phyloP scores from a whole-genome alignment of 2,888 invertebrate genomes.

The Dilophus febrilis region DNA sequence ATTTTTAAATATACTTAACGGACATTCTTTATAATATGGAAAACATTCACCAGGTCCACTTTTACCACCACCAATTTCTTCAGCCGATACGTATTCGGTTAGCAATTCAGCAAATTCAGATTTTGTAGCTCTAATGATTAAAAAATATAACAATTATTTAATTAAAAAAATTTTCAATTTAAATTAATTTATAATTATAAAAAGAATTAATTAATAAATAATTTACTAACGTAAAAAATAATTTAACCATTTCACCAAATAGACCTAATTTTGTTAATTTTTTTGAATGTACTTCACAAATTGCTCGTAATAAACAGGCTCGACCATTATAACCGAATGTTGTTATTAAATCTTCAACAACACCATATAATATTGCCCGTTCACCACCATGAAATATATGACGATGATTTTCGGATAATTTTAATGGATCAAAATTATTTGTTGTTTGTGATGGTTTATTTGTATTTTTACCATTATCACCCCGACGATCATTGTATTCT shows the following conservation, averaged over 20 bases:
- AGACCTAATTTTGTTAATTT: conserved; percentile 62
- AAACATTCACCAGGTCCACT: conserved; percentile 58
- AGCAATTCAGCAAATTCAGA: conserved; percentile 60
- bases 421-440: conserved; percentile 1
- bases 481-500: conserved; percentile 23
- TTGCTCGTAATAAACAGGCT: conserved; percentile 64
- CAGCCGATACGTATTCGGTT: conserved; percentile 63
- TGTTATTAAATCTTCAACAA: conserved; percentile 60
- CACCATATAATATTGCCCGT: conserved; percentile 58
- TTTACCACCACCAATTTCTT: conserved; percentile 52
- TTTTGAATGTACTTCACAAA: conserved; percentile 73
- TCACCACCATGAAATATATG: conserved; percentile 64
- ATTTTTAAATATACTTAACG: conserved; percentile 54
- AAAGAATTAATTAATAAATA: background rate
- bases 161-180: conserved; percentile 3
- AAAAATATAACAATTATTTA: background rate
- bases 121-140: conserved; percentile 48
- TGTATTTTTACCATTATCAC: conserved; percentile 25
- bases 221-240: conserved; percentile 61
- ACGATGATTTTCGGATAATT: conserved; percentile 29
- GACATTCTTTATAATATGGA: conserved; percentile 67
- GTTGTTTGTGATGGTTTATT: conserved; percentile 22
- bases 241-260: conserved; percentile 62
- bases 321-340: conserved; percentile 70
- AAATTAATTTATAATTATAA: conserved; percentile 1